These are phyloP conservation scores for Drosophila kurseongensis DNA, from an alignment of 1,140 invertebrate species.

Conservation along the genomic window DNA sequence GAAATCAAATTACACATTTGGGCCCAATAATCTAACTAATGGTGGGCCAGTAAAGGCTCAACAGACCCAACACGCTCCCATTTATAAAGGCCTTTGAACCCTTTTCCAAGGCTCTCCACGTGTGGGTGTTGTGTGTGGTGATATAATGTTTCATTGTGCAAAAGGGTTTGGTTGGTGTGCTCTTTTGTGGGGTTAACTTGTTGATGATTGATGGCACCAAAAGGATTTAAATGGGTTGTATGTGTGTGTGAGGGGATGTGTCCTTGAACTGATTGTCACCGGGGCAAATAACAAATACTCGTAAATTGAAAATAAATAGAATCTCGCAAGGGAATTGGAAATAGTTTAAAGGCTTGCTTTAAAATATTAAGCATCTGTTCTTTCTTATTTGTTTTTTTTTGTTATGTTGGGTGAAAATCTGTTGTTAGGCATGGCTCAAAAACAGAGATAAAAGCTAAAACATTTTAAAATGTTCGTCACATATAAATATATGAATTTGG, in stretches of 20 bases:
- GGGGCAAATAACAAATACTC: constrained; percentile 23
- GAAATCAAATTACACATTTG: constrained; percentile 57
- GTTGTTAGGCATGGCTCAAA: no score
- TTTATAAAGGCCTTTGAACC: constrained; percentile 47
- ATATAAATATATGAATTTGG: no score
- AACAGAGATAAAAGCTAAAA: no score
- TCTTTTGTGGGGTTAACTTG: constrained; percentile 59
- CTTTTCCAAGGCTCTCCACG: constrained; percentile 11
- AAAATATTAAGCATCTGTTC: constrained; percentile 1
- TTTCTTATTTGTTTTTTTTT: not conserved
- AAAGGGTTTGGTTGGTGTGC: constrained; percentile 25
- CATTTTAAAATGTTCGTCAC: no score
- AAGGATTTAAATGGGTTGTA: constrained; percentile 28
- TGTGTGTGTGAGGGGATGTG: constrained; percentile 23
- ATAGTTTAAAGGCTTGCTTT: not conserved
- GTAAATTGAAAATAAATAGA: constrained; percentile 30
- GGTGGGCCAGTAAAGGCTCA: constrained; percentile 9
- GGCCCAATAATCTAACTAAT: constrained; percentile 46
- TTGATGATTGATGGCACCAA: constrained; percentile 71
- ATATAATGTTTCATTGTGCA: constrained; percentile 49
- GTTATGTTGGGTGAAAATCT: no score
- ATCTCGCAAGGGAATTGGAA: constrained; percentile 7
- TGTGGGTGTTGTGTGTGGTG: constrained; percentile 22
- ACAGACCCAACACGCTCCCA: constrained; percentile 8
- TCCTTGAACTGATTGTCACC: constrained; percentile 42